These are phyloP conservation scores for Dromiciops gliroides DNA, from an alignment of 2,113 vertebrate genomes.

Conservation along the genomic window DNA sequence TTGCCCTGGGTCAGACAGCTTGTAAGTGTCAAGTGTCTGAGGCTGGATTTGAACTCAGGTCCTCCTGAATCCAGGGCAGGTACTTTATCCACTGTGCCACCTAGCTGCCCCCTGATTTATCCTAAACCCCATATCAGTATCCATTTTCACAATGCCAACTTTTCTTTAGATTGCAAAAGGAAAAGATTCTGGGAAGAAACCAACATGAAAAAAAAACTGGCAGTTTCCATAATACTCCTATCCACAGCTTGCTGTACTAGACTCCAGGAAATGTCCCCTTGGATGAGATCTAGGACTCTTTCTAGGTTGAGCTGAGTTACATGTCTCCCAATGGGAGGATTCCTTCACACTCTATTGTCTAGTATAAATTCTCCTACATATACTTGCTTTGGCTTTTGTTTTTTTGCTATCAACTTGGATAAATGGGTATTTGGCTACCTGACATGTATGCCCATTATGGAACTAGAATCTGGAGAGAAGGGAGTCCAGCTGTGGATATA, in stretches of 20 bases:
- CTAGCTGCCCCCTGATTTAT: too few relatives aligned
- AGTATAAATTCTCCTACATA: not conserved
- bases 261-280: too few relatives aligned
- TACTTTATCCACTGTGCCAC: too few relatives aligned
- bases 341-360: not conserved
- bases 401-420: not conserved
- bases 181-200: not conserved
- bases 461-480: not conserved
- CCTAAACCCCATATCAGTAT: too few relatives aligned
- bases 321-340: not conserved
- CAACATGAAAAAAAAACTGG: not conserved
- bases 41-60: too few relatives aligned
- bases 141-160: not conserved
- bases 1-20: too few relatives aligned
- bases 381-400: not conserved
- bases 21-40: too few relatives aligned
- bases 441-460: not conserved
- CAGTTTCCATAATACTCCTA: not conserved
- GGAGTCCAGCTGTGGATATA: not conserved
- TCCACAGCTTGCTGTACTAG: too few relatives aligned
- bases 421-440: not conserved
- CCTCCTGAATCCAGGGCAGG: too few relatives aligned
- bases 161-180: not conserved
- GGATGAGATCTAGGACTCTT: not conserved
- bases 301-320: not conserved